phyloP scores from a whole-genome alignment of 2,888 invertebrate species.

The Mythimna albipuncta region DNA sequence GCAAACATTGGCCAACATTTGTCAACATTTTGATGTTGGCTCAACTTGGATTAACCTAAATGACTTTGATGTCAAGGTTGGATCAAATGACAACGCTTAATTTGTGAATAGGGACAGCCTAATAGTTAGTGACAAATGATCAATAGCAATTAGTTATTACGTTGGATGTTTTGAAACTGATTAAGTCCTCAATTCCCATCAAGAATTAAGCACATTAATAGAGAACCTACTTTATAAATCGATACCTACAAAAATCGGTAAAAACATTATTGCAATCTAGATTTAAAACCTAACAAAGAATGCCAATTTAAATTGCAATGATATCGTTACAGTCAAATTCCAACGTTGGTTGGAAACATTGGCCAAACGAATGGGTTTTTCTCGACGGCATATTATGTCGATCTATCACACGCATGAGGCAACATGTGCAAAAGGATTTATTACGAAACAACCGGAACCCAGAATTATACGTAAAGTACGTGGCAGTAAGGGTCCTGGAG shows the following conservation, averaged over 20 bases:
- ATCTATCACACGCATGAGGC: slow-evolving; percentile 68
- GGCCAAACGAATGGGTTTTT: slow-evolving; percentile 34
- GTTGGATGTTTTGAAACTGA: background rate
- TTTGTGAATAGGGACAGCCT: background rate
- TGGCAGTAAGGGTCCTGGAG: slow-evolving; percentile 23
- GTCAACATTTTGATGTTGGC: slow-evolving; percentile 31
- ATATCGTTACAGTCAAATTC: background rate
- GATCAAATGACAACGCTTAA: background rate
- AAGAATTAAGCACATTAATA: background rate
- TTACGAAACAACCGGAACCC: slow-evolving; percentile 66
- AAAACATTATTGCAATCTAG: background rate
- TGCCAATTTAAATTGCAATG: background rate
- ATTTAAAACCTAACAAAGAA: background rate
- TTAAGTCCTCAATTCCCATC: background rate
- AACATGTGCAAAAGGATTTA: slow-evolving; percentile 70
- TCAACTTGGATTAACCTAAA: slow-evolving; percentile 8
- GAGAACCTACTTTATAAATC: background rate
- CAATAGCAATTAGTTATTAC: background rate
- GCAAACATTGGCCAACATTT: slow-evolving; percentile 21
- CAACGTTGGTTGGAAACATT: slow-evolving; percentile 24
- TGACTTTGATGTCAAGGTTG: slow-evolving; percentile 11
- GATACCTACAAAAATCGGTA: background rate
- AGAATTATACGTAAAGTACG: slow-evolving; percentile 42
- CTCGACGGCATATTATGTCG: slow-evolving; percentile 64
- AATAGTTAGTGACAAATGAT: slow-evolving; percentile 9